Percentiles rank a stretch among this genome's conserved stretches.
These are phyloP conservation scores for Anoura caudifer DNA, from an alignment of 2,113 vertebrate genomes.

Conservation along the genomic window DNA sequence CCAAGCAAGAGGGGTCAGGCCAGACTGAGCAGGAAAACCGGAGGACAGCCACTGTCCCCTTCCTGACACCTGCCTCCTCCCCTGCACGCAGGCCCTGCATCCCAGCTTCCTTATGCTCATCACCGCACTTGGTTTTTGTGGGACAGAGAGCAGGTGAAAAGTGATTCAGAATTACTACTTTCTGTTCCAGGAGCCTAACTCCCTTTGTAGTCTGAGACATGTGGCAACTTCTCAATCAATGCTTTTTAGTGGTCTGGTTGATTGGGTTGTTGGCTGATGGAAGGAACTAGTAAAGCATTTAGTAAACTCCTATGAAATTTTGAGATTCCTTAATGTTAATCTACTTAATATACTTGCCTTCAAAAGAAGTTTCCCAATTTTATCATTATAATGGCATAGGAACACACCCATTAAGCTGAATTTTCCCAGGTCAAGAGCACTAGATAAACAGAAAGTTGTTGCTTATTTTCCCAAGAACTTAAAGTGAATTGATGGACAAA, in stretches of 20 bases:
- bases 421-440: background rate
- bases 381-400: background rate
- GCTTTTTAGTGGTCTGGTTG: background rate
- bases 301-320: background rate
- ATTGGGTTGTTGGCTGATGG: background rate
- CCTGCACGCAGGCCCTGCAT: background rate
- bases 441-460: background rate
- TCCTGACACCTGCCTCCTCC: background rate
- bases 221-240: conserved; percentile 15
- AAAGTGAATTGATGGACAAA: background rate
- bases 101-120: background rate
- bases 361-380: background rate
- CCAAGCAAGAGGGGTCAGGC: background rate
- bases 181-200: background rate
- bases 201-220: background rate
- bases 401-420: background rate
- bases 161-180: conserved; percentile 26
- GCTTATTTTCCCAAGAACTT: background rate
- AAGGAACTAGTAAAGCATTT: background rate
- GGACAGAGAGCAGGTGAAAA: background rate
- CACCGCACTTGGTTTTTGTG: background rate
- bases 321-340: background rate
- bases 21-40: background rate
- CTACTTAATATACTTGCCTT: background rate
- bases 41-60: background rate